phyloP scores from a whole-genome alignment of 2,113 vertebrate genomes.

The Vicugna pacos region DNA sequence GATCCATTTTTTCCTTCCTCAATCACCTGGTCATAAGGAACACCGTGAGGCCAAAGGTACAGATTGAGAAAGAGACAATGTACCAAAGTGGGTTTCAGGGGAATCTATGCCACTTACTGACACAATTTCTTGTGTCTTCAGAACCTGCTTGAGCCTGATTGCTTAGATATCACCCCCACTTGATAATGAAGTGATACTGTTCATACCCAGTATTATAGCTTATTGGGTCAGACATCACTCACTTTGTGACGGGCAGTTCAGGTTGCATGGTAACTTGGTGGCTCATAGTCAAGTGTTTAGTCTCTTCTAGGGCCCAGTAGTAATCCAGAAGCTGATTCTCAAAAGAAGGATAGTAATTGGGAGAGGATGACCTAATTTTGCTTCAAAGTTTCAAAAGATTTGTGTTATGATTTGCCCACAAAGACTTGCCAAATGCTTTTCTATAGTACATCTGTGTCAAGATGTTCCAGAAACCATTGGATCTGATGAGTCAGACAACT shows the following conservation, averaged over 20 bases:
- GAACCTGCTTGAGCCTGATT: neutral
- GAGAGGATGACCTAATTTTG: neutral
- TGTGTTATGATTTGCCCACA: neutral
- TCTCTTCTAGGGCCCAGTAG: neutral
- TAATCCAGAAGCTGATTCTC: constrained; percentile 9
- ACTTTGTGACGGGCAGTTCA: neutral
- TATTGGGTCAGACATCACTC: neutral
- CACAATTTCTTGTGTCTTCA: constrained; percentile 30
- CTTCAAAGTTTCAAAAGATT: neutral
- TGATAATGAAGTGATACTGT: neutral
- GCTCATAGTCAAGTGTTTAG: neutral
- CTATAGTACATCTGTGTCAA: neutral
- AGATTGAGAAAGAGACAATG: neutral
- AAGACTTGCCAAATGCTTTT: neutral
- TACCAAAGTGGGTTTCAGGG: neutral
- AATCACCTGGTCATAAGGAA: neutral
- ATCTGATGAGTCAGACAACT: neutral
- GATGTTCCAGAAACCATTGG: neutral
- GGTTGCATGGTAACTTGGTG: neutral
- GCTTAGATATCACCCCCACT: neutral
- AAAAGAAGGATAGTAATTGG: constrained; percentile 3
- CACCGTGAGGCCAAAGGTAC: neutral
- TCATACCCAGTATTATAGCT: neutral
- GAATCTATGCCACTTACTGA: neutral
- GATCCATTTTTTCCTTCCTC: neutral